Evolutionary conservation across 2,797 vertebrate genomes (phyloP).

Genomic region (Potorous gilbertii): DNA sequence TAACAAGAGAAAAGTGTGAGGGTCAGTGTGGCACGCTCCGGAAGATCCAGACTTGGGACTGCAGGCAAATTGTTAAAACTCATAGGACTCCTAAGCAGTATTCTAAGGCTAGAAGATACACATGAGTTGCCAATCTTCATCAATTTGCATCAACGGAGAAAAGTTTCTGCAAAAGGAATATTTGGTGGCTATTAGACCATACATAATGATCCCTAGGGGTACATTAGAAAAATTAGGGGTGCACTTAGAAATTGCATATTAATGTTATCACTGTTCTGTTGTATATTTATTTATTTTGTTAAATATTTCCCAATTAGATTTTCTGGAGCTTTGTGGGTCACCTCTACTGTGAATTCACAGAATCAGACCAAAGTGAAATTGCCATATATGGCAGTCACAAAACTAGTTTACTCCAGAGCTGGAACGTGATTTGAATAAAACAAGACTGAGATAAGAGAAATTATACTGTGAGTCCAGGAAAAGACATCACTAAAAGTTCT

Average conservation of each 20-base stretch:
- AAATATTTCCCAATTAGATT: not conserved
- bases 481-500: not conserved
- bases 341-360: not conserved
- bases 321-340: not conserved
- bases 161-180: not conserved
- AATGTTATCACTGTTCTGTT: not conserved
- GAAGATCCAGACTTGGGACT: not conserved
- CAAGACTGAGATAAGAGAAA: conserved; percentile 8
- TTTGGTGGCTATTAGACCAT: not conserved
- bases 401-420: not conserved
- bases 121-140: not conserved
- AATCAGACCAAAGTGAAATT: not conserved
- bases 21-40: not conserved
- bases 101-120: not conserved
- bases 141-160: not conserved
- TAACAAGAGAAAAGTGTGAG: conserved; percentile 10
- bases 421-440: conserved; percentile 39
- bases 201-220: not conserved
- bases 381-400: not conserved
- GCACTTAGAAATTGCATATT: not conserved
- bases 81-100: not conserved
- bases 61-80: not conserved
- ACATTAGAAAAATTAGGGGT: too few species aligned
- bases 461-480: not conserved
- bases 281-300: not conserved